A percentile compares a stretch with the other conserved stretches of the same genome.
These are phyloP conservation scores for Heterodera schachtii DNA, from an alignment of 1,140 invertebrate genomes.

Conservation along the genomic window DNA sequence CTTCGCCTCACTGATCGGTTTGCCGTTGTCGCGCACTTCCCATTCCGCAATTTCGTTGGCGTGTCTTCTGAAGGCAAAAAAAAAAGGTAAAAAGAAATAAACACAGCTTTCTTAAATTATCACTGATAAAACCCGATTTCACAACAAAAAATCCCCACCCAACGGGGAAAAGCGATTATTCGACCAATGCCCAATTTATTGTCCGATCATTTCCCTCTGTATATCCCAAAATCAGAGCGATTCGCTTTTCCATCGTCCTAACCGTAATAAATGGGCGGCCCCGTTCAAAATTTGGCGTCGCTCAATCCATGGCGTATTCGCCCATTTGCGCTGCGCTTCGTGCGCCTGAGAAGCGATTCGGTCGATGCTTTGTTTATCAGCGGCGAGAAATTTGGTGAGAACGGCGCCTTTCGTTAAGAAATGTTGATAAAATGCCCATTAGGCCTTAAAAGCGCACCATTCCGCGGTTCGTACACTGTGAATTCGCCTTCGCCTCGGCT, in stretches of 20 bases:
- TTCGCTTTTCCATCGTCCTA: too few species aligned
- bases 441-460: conserved; percentile 30
- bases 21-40: conserved; percentile 63
- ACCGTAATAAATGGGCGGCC: conserved; percentile 13
- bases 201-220: too few species aligned
- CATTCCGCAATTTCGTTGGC: conserved; percentile 47
- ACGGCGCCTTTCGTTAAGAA: conserved; percentile 10
- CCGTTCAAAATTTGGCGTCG: conserved; percentile 31
- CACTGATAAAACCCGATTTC: too few species aligned
- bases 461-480: conserved; percentile 31
- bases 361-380: conserved; percentile 16
- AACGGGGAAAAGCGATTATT: too few species aligned
- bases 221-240: too few species aligned
- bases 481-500: conserved; percentile 18
- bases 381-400: conserved; percentile 26
- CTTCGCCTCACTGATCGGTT: conserved; percentile 60
- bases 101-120: too few species aligned
- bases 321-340: conserved; percentile 27
- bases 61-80: conserved; percentile 32
- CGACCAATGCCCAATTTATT: too few species aligned
- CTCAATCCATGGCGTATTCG: conserved; percentile 30
- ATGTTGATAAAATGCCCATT: conserved; percentile 6
- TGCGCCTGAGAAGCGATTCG: conserved; percentile 14
- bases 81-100: too few species aligned
- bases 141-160: too few species aligned